Base-by-base conservation (phyloP, 2,888 invertebrate genomes). In the Willowsia nigromaculata region DNA sequence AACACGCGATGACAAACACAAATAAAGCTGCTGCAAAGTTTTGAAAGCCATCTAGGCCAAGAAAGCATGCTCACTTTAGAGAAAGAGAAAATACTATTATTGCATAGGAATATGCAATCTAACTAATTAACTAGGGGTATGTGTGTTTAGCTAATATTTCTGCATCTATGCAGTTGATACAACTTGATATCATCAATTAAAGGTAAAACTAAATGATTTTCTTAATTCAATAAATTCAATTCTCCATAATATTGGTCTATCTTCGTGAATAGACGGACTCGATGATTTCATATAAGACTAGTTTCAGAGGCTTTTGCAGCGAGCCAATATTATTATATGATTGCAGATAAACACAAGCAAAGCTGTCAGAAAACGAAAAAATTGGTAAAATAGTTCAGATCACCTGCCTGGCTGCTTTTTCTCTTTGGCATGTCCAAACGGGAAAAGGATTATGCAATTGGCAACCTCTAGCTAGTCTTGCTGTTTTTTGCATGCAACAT, bases 1-100 rank as follows among this genome's bases (percentile, higher is more conserved):
- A 78, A 86, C 86, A 86, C 81, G 86, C 86, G 86, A 86, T 86
- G 86, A 86, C 86, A 86, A 33, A 37, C 53, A 68, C 68, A 59
- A 84, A 50, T 71, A 84, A 74, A 59, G 47, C 76, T 59, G 53
- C 50, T 59, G 50, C 30, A 59, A 30, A 43, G 43, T 76, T 65
- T 62, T 18, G 50, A 50, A 18, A 50, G 6, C 50, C 50, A 50
- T n/a, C 18, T 13, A n/a, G 18, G 18, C 50, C 50, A 50, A 50
- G 6, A 50, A 68, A 43, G 33, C 25, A 30, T 33, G 71, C 18
- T 22, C 71, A 18, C 40, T 71, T 9, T 22, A 22, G 15, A 13
- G 9, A 33, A n/a, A 33, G 9, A 33, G 15, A 2, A 22, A 50
- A 53, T 53, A 13, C 47, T 13, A 15, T 13, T 47, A 47, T 47